Evolutionary conservation across 2,797 vertebrate genomes (phyloP).

Genomic region (Sorex maritimensis): DNA sequence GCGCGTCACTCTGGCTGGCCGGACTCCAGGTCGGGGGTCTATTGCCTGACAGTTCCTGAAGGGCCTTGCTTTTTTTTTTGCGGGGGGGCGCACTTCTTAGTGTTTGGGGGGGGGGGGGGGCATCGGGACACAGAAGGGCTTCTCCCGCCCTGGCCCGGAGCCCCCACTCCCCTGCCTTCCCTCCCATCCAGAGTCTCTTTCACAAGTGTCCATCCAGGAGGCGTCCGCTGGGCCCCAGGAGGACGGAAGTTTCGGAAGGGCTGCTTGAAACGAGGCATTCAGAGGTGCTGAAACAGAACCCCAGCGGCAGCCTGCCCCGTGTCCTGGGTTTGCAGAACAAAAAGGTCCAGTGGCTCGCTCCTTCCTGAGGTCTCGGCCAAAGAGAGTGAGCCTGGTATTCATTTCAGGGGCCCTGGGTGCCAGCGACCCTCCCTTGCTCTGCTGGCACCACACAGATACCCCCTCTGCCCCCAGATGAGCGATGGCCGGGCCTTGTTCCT

Average conservation of each 20-base stretch:
- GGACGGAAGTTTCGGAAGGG: slow-evolving; percentile 54
- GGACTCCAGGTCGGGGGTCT: neutral
- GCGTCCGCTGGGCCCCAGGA: slow-evolving; percentile 64
- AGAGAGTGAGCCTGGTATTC: slow-evolving; percentile 74
- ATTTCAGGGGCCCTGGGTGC: slow-evolving; percentile 75
- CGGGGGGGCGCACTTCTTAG: neutral
- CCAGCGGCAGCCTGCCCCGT: neutral
- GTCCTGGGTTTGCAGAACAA: slow-evolving; percentile 78
- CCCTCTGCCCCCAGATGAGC: slow-evolving; percentile 57
- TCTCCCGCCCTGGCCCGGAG: neutral
- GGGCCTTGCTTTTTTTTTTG: neutral
- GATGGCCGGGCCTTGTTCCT: slow-evolving; percentile 78
- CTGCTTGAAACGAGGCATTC: slow-evolving; percentile 69
- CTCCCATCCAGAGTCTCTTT: neutral
- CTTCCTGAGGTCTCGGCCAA: slow-evolving; percentile 50
- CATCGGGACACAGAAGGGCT: rapidly evolving
- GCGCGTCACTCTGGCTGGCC: rapidly evolving
- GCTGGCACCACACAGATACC: slow-evolving; percentile 34
- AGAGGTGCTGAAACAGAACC: slow-evolving; percentile 73
- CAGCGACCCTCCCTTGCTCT: slow-evolving; percentile 71
- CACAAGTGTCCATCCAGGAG: neutral
- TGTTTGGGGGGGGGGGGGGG: neutral
- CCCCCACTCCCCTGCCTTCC: neutral
- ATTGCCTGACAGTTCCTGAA: neutral
- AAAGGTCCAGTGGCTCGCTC: slow-evolving; percentile 62